These are phyloP conservation scores for Zelostemma sp. DNA, from an alignment of 1,140 invertebrate genomes.

Conservation along the genomic window DNA sequence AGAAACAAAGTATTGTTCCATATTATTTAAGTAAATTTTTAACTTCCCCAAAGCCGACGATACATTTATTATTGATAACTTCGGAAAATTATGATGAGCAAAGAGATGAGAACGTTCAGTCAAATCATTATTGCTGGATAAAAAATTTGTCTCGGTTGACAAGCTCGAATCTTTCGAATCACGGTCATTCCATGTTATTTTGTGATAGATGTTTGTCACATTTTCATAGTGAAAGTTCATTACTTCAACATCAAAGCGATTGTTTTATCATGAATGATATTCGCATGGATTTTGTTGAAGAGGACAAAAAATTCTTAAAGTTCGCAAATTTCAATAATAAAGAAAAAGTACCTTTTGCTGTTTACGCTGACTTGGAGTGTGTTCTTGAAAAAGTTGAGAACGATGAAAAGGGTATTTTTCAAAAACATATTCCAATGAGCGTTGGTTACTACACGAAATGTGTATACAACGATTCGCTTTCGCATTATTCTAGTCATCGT, in stretches of 20 bases:
- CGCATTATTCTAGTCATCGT: slow-evolving; percentile 46
- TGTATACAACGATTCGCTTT: slow-evolving; percentile 51
- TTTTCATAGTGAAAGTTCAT: slow-evolving; percentile 11
- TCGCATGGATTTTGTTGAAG: slow-evolving; percentile 15
- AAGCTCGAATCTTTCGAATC: too few species aligned
- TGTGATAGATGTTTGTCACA: slow-evolving; percentile 39
- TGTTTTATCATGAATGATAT: slow-evolving; percentile 41
- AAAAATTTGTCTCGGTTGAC: too few species aligned
- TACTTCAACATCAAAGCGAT: slow-evolving; percentile 31
- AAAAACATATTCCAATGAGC: slow-evolving; percentile 28
- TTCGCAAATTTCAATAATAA: slow-evolving; percentile 45
- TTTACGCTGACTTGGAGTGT: slow-evolving; percentile 34
- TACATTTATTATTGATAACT: slow-evolving; percentile 4
- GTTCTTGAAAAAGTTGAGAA: slow-evolving; percentile 1
- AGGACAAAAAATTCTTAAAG: slow-evolving; percentile 22
- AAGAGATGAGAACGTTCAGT: slow-evolving; percentile 6
- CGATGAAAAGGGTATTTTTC: not conserved
- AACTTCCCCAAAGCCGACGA: slow-evolving; percentile 1
- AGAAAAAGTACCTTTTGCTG: too few species aligned
- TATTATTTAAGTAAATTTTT: slow-evolving; percentile 2
- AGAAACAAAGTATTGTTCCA: not conserved
- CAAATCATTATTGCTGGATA: too few species aligned
- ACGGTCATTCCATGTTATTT: slow-evolving; percentile 22
- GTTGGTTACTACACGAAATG: slow-evolving; percentile 56
- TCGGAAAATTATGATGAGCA: slow-evolving; percentile 9